Evolutionary conservation across 2,113 vertebrate genomes (phyloP).

Genomic region (Bettongia penicillata): DNA sequence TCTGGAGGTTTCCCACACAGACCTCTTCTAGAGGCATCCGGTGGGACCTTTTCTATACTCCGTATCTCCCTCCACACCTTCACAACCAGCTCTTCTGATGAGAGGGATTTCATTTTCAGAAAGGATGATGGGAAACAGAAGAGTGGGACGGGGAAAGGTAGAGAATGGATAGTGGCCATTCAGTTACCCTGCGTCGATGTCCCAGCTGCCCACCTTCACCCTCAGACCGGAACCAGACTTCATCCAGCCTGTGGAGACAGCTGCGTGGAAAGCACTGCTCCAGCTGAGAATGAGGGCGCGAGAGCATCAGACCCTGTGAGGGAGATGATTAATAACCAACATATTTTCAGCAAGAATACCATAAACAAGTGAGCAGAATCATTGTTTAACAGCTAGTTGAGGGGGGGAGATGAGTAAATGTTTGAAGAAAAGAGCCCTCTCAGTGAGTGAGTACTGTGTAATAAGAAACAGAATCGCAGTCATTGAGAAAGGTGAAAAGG

Average conservation of each 20-base stretch:
- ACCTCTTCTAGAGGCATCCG: background rate
- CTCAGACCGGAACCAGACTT: background rate
- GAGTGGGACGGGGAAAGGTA: background rate
- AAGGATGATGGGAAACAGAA: background rate
- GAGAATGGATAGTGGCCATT: background rate
- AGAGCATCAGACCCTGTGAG: background rate
- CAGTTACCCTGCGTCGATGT: background rate
- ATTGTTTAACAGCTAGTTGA: background rate
- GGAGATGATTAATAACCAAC: background rate
- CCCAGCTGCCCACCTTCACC: background rate
- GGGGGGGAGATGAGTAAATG: background rate
- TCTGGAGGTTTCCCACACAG: background rate
- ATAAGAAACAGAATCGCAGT: background rate
- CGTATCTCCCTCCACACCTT: background rate
- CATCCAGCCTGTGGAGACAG: background rate
- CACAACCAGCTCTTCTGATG: background rate
- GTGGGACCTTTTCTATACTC: background rate
- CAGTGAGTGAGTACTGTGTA: background rate
- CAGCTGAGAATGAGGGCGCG: background rate
- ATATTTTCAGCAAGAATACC: background rate
- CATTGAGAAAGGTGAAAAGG: background rate
- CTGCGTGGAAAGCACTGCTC: background rate
- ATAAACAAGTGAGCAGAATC: background rate
- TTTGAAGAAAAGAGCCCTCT: background rate
- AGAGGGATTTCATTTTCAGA: background rate